Base-by-base conservation (phyloP, 2,113 vertebrate species). In the Microtus montanus region DNA sequence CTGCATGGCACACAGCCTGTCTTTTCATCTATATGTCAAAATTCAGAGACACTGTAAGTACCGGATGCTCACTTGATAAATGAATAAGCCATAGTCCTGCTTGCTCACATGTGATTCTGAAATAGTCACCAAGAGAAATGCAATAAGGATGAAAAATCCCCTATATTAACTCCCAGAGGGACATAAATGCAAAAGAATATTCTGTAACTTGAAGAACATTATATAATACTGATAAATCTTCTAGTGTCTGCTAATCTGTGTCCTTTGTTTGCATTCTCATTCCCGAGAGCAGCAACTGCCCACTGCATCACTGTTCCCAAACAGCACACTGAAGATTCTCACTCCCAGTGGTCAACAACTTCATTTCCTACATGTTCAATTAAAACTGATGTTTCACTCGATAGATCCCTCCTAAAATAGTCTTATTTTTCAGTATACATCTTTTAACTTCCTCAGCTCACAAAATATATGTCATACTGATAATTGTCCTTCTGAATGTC, bases 231-330 rank as follows among this genome's bases (percentile, higher is more conserved):
- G 33, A 49, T 58, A 66, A 49, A 20, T 9, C 0, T 22, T 63
- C 66, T 61, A 2, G 14, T 6, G 5, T 77, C 7, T 89, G 35
- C n/a, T 19, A 7, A 13, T 70, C 52, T 2, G 5, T 24, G 2
- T 3, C 7, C 2, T 7, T 14, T 17, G 22, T 28, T 92, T 33
- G 22, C 28, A 0, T 1, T 1, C 26, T 64, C 38, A 19, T 0
- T 30, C 47, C n/a, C 20, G 11, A 52, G 30, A 86, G 41, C 26
- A n/a, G n/a, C 64, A 66, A 2, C 14, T 82, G 1, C 20, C 1
- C 26, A 64, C 30, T 58, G 19, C 20, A 5, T 17, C 63, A 0
- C 30, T 15, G 84, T 63, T 73, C 30, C 28, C 54, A 47, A 41
- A 61, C 10, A 28, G 14, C 13, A 30, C 3, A 82, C 1, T 17